phyloP scores from a whole-genome alignment of 2,113 vertebrate species.

The Ptyas mucosa region DNA sequence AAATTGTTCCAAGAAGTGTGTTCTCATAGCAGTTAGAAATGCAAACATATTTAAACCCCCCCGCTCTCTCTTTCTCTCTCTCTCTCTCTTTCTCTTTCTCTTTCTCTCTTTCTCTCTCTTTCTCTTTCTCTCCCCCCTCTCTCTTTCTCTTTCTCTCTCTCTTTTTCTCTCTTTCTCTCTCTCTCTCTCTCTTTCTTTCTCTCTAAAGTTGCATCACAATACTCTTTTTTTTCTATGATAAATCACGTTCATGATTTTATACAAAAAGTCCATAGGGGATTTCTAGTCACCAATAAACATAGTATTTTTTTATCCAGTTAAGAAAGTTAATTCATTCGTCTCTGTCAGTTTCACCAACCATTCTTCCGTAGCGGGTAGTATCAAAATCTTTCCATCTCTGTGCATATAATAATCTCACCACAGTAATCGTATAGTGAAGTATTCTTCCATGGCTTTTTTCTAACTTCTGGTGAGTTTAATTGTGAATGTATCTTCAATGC shows the following conservation, averaged over 20 bases:
- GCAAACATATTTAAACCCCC: too few species aligned
- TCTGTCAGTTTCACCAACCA: background rate
- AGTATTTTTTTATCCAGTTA: background rate
- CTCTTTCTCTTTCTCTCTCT: too few species aligned
- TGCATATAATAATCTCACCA: background rate
- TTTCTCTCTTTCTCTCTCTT: too few species aligned
- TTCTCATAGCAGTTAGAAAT: too few species aligned
- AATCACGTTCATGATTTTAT: background rate
- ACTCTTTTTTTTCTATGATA: background rate
- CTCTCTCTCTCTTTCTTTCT: too few species aligned
- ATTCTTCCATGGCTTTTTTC: background rate
- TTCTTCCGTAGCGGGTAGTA: background rate
- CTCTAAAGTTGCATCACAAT: background rate
- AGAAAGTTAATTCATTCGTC: background rate
- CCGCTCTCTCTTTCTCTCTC: too few species aligned
- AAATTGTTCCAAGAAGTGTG: too few species aligned
- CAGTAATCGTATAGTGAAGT: background rate
- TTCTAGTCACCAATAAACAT: background rate
- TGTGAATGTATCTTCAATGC: background rate
- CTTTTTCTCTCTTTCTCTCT: too few species aligned
- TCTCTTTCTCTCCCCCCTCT: too few species aligned
- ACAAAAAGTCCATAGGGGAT: background rate
- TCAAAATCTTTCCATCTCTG: background rate
- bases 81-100: too few species aligned
- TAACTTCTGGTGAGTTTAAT: conserved; percentile 66